Percentiles rank a stretch among this genome's conserved stretches.
Evolutionary conservation across 2,888 invertebrate species (phyloP).

Genomic region (Apamea anceps): DNA sequence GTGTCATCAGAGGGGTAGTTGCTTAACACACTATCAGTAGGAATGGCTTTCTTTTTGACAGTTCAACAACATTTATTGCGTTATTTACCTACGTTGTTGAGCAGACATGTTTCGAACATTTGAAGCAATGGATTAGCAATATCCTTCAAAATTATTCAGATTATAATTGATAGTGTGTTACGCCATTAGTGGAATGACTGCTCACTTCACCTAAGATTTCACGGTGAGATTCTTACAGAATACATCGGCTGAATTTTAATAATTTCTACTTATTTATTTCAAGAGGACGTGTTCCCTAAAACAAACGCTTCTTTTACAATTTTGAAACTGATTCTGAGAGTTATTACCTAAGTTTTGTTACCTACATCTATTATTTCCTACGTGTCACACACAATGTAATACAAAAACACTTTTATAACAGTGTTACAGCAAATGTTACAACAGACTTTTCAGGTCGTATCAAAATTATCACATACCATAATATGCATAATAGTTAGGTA

Average conservation of each 20-base stretch:
- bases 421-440: constrained; percentile 16
- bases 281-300: neutral
- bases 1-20: no score
- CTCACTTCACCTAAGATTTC: no score
- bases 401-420: neutral
- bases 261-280: neutral
- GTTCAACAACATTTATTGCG: no score
- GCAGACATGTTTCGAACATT: no score
- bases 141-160: no score
- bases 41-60: no score
- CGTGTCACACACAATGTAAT: neutral
- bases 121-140: no score
- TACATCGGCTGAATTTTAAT: neutral
- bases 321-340: neutral
- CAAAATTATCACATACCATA: constrained; percentile 24
- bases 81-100: no score
- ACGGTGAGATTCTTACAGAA: no score
- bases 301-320: neutral
- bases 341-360: neutral
- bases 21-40: no score
- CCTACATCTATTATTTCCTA: neutral
- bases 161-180: no score
- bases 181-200: no score
- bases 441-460: constrained; percentile 1
- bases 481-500: neutral